Evolutionary conservation across 1,140 invertebrate genomes (phyloP), one percentile per base, ranked within the genome.

Genomic region (Drosophila sp.): DNA sequence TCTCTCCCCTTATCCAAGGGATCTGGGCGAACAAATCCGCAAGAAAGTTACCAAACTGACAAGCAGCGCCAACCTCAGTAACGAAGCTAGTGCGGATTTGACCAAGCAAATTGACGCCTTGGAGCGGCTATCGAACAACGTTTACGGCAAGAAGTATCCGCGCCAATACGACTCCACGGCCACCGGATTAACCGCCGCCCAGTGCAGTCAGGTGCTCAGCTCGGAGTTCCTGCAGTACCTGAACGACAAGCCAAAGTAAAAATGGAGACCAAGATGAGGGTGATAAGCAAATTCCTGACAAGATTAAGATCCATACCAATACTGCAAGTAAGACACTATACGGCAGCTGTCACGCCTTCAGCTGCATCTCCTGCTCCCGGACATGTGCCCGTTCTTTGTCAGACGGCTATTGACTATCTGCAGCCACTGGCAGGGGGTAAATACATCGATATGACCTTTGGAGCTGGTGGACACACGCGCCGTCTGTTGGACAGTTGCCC

Each of bases 371-470:
- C 43, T 54, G n/a, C 11, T 14, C 16, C 48, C 9, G 18, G 89
- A 41, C 96, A 97, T 90, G 92, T 93, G 27, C 96, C 96, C 53
- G 96, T 97, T 27, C 94, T 97, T 93, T 91, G 93, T 41, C 92
- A 95, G 57, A 94, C 96, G 92, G 94, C 96, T 0, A 79, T 97
- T 58, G 90, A 95, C 58, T 94, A 95, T 81, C 90, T 97, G 25
- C 93, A 95, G 57, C 94, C 95, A 2, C 78, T 92, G 61, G 92
- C 94, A 40, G 92, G 94, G 62, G 93, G 96, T 72, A 90, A 92
- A 13, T 94, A 95, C 62, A 93, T 98, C 46, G 97, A 98, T 86
- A 97, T 97, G 96, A 99, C 98, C 25, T 99, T 98, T 94, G 98
- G 98, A 41, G 95, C 95, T 59, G 98, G 98, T 21, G 97, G 97